A percentile compares a stretch with the other conserved stretches of the same genome.
Evolutionary conservation across 2,797 vertebrate genomes (phyloP).

Genomic region (Sebastes miniatus): DNA sequence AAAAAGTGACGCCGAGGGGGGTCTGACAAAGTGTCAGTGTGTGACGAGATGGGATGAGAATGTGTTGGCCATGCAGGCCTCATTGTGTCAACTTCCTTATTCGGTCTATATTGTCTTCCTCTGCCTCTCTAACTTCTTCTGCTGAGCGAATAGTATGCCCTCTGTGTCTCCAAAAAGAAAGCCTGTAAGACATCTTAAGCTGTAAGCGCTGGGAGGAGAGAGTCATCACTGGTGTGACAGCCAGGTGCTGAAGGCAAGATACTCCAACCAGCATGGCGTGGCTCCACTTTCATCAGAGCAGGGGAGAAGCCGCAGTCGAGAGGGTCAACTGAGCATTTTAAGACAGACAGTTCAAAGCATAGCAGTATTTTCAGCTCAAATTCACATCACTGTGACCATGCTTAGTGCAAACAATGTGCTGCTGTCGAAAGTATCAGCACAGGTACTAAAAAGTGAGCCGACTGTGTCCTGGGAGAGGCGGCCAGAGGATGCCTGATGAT

Average conservation of each 20-base stretch:
- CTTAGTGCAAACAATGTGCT: constrained; percentile 45
- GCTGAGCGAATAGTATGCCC: constrained; percentile 41
- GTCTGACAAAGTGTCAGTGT: no score
- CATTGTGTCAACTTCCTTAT: constrained; percentile 40
- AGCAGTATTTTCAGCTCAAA: constrained; percentile 45
- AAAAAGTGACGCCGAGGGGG: no score
- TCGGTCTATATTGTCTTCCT: constrained; percentile 30
- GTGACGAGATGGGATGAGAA: no score
- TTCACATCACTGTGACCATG: constrained; percentile 31
- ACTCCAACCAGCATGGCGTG: constrained; percentile 39
- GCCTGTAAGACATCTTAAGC: constrained; percentile 53
- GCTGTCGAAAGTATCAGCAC: constrained; percentile 42
- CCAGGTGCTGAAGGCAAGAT: constrained; percentile 59
- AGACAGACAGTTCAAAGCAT: constrained; percentile 50
- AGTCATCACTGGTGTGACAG: constrained; percentile 62
- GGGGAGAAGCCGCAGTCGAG: constrained; percentile 40
- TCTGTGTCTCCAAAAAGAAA: constrained; percentile 30
- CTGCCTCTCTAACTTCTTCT: constrained; percentile 28
- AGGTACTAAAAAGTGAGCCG: constrained; percentile 45
- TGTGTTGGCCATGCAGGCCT: constrained; percentile 12
- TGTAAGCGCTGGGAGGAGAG: constrained; percentile 47
- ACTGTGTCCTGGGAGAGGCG: constrained; percentile 28
- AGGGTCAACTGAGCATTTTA: constrained; percentile 57
- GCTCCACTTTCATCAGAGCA: constrained; percentile 57
- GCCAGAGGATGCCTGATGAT: constrained; percentile 45